Evolutionary conservation across 2,888 invertebrate species (phyloP), one percentile per base, ranked within the genome.

Genomic region (Macaria liturata): DNA sequence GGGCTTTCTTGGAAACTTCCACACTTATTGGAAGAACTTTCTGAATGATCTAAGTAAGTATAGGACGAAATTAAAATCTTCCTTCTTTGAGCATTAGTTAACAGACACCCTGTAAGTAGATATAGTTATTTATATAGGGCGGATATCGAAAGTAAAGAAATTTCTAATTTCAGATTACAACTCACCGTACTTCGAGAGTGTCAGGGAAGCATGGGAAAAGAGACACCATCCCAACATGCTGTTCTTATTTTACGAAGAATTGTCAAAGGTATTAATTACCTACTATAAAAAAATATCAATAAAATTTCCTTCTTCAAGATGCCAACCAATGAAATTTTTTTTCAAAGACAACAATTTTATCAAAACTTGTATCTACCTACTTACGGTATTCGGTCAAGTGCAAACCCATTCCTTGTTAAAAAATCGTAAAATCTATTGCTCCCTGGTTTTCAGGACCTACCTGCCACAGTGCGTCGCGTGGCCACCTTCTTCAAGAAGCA

Each of bases 171-270:
- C 34, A 37, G 34, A 37, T 37, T 37, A 37, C 7, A 37, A 37
- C 34, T 37, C 93, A 47, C 96, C 96, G 0, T 95, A 94, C 71
- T 95, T 95, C 92, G 93, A 93, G 50, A 96, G 96, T 72, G 77
- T 96, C 0, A 93, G 94, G 69, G 96, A 96, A 84, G 96, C 95
- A 0, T 95, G 95, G 94, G 82, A 86, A 0, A 73, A 92, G 34
- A 91, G 94, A 61, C 64, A 95, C 58, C 85, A 95, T 65, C 80
- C 93, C 1, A 96, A 96, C 80, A 84, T 96, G 32, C 81, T 95
- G 0, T 95, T 95, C 66, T 78, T 96, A 43, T 95, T 95, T 73
- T 97, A 96, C 71, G 96, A 96, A 83, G 94, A 96, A 61, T 93
- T 96, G 86, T 87, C 37, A n/a, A 7, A 54, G 43, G 53, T 54